These are phyloP conservation scores for Priocnemis perturbator DNA, from an alignment of 2,888 invertebrate species.

Conservation along the genomic window DNA sequence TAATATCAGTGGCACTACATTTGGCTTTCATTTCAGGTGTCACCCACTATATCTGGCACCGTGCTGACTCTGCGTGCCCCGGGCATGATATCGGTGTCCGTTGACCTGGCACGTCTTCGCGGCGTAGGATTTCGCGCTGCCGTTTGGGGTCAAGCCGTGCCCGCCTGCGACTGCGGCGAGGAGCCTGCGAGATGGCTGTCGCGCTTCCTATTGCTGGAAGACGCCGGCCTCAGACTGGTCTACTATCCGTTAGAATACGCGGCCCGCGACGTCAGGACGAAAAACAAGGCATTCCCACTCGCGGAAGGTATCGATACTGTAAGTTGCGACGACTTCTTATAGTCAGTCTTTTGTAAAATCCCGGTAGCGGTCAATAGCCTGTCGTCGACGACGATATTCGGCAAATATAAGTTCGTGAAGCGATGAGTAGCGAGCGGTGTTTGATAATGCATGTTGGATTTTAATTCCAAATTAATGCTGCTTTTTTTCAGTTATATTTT, in stretches of 20 bases:
- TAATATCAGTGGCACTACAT: no score
- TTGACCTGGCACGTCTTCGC: constrained; percentile 76
- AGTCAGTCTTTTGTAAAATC: not conserved
- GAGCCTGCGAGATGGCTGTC: constrained; percentile 86
- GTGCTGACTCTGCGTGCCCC: constrained; percentile 78
- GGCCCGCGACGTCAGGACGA: constrained; percentile 61
- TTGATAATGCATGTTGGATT: no score
- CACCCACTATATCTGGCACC: constrained; percentile 76
- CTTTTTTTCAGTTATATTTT: no score
- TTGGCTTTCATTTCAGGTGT: constrained; percentile 62
- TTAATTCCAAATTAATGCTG: no score
- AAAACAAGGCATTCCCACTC: constrained; percentile 66
- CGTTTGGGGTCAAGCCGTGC: constrained; percentile 79
- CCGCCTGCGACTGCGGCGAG: constrained; percentile 84
- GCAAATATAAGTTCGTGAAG: no score
- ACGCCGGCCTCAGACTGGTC: constrained; percentile 78
- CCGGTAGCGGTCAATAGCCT: no score
- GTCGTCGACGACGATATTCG: no score
- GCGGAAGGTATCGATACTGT: constrained; percentile 62
- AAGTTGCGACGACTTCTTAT: constrained; percentile 26
- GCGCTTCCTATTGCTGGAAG: constrained; percentile 77
- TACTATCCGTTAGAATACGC: constrained; percentile 78
- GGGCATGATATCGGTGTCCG: constrained; percentile 77
- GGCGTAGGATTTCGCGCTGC: constrained; percentile 74
- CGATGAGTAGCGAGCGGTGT: no score